Conservation (phyloP, 2,888 invertebrate species). For the Sarcophaga subvicina region DNA sequence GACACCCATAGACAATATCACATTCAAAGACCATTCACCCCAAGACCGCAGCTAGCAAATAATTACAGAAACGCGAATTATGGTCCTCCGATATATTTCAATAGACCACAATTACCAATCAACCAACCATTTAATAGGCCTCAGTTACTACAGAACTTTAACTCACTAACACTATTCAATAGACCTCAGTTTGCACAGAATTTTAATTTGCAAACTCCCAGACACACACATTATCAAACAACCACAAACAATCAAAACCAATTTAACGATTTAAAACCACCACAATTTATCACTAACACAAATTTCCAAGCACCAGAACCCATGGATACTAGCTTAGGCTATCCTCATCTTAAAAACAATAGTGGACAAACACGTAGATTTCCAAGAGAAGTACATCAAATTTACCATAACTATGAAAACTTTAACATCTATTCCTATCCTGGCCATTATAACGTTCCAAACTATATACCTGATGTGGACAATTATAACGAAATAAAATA, state of each 20-base stretch:
- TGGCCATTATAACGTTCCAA: constrained; percentile 8
- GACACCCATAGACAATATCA: no score
- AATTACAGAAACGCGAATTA: no score
- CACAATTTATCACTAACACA: constrained; percentile 17
- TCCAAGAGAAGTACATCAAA: constrained; percentile 20
- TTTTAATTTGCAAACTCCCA: constrained; percentile 13
- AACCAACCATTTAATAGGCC: no score
- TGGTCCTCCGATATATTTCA: no score
- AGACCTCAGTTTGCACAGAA: constrained; percentile 34
- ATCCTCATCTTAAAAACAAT: not conserved
- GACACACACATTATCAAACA: not conserved
- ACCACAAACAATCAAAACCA: constrained; percentile 21
- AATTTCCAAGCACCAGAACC: not conserved
- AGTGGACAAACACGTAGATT: not conserved
- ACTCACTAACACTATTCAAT: no score
- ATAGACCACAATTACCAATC: no score
- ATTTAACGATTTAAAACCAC: constrained; percentile 12
- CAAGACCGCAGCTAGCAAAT: no score
- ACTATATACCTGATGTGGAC: constrained; percentile 6
- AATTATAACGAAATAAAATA: constrained; percentile 3
- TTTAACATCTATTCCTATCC: not conserved
- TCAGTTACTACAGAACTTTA: not conserved
- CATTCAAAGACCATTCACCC: no score
- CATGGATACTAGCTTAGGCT: not conserved
- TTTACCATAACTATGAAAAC: not conserved